Percentiles rank a stretch among this genome's conserved stretches.
Evolutionary conservation across 2,797 vertebrate genomes (phyloP).

Genomic region (Danio jaintianensis): DNA sequence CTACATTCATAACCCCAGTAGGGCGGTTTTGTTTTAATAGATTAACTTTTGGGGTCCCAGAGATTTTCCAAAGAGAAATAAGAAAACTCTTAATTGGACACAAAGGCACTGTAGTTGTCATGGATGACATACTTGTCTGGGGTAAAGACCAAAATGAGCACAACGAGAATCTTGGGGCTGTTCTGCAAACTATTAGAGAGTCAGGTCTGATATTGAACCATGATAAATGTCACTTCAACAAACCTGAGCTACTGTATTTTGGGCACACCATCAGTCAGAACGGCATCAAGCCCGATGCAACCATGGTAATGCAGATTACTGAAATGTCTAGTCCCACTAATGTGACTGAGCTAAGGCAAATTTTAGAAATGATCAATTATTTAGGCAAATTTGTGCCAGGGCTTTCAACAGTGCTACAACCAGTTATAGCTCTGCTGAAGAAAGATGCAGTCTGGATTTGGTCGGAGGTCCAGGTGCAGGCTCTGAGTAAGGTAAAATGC

Average conservation of each 20-base stretch:
- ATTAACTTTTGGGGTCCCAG: too few relatives aligned
- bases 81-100: neutral
- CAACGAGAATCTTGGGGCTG: neutral
- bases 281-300: constrained; percentile 2
- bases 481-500: too few relatives aligned
- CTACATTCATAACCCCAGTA: too few relatives aligned
- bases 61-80: constrained; percentile 40
- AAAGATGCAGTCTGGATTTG: too few relatives aligned
- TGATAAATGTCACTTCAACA: constrained; percentile 28
- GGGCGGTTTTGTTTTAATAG: too few relatives aligned
- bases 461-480: too few relatives aligned
- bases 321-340: constrained; percentile 25
- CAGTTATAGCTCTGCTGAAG: too few relatives aligned
- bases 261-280: constrained; percentile 16
- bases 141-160: constrained; percentile 33
- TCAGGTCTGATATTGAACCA: constrained; percentile 31
- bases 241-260: constrained; percentile 34
- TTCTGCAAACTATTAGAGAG: constrained; percentile 12
- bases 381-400: too few relatives aligned
- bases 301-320: constrained; percentile 24
- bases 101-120: neutral
- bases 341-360: constrained; percentile 9
- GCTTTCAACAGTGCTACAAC: too few relatives aligned
- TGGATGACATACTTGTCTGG: too few relatives aligned
- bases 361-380: constrained; percentile 32